A percentile compares a stretch with the other conserved stretches of the same genome.
Evolutionary conservation across 2,113 vertebrate genomes (phyloP).

Genomic region (Paramormyrops kingsleyae): DNA sequence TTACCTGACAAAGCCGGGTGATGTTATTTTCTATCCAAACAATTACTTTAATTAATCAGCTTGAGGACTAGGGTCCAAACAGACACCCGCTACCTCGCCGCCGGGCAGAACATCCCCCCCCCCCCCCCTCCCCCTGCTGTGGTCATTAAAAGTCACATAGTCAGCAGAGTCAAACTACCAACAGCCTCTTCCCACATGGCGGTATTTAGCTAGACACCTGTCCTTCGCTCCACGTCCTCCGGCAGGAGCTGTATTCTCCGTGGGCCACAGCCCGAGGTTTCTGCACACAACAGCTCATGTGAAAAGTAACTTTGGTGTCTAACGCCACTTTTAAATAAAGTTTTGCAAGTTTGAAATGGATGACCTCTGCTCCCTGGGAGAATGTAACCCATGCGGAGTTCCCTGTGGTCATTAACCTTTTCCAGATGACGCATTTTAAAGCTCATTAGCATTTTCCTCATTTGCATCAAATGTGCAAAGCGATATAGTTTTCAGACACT

Average conservation of each 20-base stretch:
- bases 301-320: not conserved
- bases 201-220: not conserved
- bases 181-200: not conserved
- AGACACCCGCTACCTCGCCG: not conserved
- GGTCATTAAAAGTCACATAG: not conserved
- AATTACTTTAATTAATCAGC: not conserved
- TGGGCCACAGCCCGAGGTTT: not conserved
- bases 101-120: not conserved
- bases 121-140: not conserved
- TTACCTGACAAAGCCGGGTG: not conserved
- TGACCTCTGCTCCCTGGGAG: slow-evolving; percentile 4
- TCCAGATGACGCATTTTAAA: slow-evolving; percentile 46
- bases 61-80: not conserved
- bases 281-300: not conserved
- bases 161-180: not conserved
- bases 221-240: not conserved
- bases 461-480: slow-evolving; percentile 30
- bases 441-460: slow-evolving; percentile 50
- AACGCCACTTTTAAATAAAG: not conserved
- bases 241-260: not conserved
- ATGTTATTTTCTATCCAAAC: slow-evolving; percentile 4
- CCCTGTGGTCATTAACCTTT: slow-evolving; percentile 49
- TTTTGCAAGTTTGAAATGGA: not conserved
- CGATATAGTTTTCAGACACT: slow-evolving; percentile 43
- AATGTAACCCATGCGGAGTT: slow-evolving; percentile 41